Conservation (phyloP, 2,888 invertebrate species). For the Chesias legatella region DNA sequence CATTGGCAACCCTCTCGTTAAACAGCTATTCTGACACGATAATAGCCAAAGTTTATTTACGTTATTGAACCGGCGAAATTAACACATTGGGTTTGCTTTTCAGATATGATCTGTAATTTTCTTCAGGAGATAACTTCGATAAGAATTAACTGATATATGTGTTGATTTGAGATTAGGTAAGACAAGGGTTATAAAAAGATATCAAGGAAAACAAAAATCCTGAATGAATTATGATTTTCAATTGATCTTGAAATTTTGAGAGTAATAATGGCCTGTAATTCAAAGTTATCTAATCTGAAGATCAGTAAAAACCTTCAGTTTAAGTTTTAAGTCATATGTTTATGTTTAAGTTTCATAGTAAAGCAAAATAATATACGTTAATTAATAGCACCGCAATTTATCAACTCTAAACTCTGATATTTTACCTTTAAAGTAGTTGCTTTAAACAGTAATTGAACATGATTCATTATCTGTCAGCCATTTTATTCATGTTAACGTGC, state of each 20-base stretch:
- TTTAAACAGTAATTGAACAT: slow-evolving; percentile 49
- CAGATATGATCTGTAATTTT: slow-evolving; percentile 28
- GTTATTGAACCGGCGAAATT: slow-evolving; percentile 57
- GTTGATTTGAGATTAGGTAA: too few species aligned
- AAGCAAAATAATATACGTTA: not conserved
- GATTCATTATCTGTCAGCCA: slow-evolving; percentile 49
- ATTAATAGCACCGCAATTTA: slow-evolving; percentile 5
- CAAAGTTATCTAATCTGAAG: too few species aligned
- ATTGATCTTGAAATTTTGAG: too few species aligned
- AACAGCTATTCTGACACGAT: slow-evolving; percentile 73
- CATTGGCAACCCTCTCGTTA: slow-evolving; percentile 67
- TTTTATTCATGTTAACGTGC: slow-evolving; percentile 44
- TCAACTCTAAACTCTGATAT: slow-evolving; percentile 11
- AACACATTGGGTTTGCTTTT: slow-evolving; percentile 54
- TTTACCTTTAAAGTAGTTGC: slow-evolving; percentile 38
- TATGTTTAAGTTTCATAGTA: not conserved
- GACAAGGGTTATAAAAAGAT: too few species aligned
- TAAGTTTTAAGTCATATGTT: too few species aligned
- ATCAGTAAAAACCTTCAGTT: too few species aligned
- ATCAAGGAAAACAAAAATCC: too few species aligned
- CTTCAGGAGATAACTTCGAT: slow-evolving; percentile 6
- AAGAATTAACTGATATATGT: too few species aligned
- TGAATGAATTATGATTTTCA: too few species aligned
- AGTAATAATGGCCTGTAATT: too few species aligned
- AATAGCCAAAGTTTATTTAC: slow-evolving; percentile 69